phyloP scores from a whole-genome alignment of 2,113 vertebrate species.

The Serinus canaria region DNA sequence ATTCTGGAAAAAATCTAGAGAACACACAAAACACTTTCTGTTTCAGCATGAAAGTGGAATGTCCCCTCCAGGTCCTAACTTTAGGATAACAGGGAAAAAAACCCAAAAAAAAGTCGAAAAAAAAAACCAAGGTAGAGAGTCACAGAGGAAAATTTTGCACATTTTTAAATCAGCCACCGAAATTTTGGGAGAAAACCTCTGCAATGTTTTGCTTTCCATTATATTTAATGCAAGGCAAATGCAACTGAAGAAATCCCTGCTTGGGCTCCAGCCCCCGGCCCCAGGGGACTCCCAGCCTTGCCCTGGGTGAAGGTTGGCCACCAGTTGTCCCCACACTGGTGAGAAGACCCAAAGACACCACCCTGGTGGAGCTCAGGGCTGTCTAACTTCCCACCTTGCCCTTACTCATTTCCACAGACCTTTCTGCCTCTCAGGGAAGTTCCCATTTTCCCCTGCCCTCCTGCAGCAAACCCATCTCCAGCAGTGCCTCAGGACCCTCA shows the following conservation, averaged over 20 bases:
- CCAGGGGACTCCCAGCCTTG: neutral
- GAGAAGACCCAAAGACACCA: fast-evolving
- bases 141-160: neutral
- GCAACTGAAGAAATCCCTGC: neutral
- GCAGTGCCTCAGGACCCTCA: neutral
- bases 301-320: neutral
- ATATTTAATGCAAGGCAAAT: neutral
- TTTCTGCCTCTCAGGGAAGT: neutral
- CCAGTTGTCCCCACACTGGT: neutral
- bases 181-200: neutral
- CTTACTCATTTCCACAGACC: neutral
- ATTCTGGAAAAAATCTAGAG: neutral
- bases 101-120: neutral
- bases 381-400: neutral
- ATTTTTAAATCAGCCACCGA: neutral
- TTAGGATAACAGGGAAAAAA: neutral
- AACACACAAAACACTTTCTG: neutral
- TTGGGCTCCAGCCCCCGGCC: neutral
- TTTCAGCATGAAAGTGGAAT: neutral
- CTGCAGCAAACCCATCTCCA: neutral
- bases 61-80: neutral
- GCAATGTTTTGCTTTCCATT: neutral
- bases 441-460: neutral
- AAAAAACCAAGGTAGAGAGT: neutral
- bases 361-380: neutral